Conservation (phyloP, 2,797 vertebrate species). For the Notamacropus eugenii region DNA sequence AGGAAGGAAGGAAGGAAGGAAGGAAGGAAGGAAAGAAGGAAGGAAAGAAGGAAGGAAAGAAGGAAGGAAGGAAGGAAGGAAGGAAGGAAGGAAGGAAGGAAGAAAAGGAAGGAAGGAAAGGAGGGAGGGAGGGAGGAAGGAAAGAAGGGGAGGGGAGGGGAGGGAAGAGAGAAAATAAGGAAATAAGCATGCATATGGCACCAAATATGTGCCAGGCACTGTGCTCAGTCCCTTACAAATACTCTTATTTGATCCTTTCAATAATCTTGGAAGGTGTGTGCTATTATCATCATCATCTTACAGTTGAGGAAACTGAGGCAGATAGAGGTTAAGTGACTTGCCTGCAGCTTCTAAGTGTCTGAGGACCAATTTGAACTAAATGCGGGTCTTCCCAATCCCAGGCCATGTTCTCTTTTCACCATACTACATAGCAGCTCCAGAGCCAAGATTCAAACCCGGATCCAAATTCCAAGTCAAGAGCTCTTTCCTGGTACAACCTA, state of each 20-base stretch:
- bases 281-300: not conserved
- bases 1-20: fast-evolving
- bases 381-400: not conserved
- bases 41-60: fast-evolving
- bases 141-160: fast-evolving
- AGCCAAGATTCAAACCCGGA: not conserved
- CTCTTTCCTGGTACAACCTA: not conserved
- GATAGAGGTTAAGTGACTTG: not conserved
- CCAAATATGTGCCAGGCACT: not conserved
- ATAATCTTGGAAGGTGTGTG: not conserved
- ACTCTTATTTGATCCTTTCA: not conserved
- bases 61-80: too few relatives aligned
- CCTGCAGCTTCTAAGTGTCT: not conserved
- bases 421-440: not conserved
- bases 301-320: not conserved
- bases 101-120: fast-evolving
- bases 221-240: not conserved
- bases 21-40: not conserved
- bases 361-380: not conserved
- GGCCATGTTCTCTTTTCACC: not conserved
- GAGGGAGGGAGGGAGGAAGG: fast-evolving
- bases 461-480: not conserved
- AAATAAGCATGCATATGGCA: not conserved
- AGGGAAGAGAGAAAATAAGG: too few relatives aligned
- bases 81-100: not conserved